Conservation (phyloP, 2,888 invertebrate genomes). For the Drosophila histrio region DNA sequence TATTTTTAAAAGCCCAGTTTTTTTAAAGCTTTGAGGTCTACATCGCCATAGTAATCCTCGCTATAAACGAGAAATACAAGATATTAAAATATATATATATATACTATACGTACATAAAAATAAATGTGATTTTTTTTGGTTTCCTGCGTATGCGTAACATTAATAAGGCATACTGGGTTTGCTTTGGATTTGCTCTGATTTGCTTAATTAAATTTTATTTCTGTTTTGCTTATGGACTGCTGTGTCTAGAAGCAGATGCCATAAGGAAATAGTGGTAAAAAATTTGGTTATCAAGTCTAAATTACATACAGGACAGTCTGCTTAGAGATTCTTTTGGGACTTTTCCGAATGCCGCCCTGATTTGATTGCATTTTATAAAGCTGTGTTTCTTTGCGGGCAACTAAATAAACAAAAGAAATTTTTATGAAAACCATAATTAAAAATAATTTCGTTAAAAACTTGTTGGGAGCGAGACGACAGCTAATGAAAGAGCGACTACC, state of each 20-base stretch:
- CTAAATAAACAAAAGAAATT: conserved; percentile 56
- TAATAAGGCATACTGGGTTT: conserved; percentile 20
- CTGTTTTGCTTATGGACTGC: background rate
- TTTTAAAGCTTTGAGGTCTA: conserved; percentile 94
- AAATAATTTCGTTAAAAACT: conserved; percentile 70
- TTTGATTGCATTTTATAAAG: conserved; percentile 30
- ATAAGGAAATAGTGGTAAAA: background rate
- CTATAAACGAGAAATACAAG: conserved; percentile 84
- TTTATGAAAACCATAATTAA: conserved; percentile 73
- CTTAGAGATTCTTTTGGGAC: background rate
- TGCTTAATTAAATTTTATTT: conserved; percentile 36
- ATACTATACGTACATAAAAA: conserved; percentile 40
- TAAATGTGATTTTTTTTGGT: conserved; percentile 27
- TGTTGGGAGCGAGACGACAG: conserved; percentile 35
- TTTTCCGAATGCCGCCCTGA: conserved; percentile 24
- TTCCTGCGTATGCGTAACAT: conserved; percentile 34
- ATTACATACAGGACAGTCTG: conserved; percentile 11
- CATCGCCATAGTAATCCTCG: conserved; percentile 96
- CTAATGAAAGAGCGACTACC: conserved; percentile 35
- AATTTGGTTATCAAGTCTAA: conserved; percentile 3
- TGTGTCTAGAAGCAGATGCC: background rate
- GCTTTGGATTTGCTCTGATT: conserved; percentile 35
- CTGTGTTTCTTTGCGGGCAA: conserved; percentile 4
- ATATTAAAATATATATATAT: conserved; percentile 28
- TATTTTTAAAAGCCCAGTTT: conserved; percentile 87